These are phyloP conservation scores for Andrena fulva DNA, from an alignment of 2,888 invertebrate genomes.

Conservation along the genomic window DNA sequence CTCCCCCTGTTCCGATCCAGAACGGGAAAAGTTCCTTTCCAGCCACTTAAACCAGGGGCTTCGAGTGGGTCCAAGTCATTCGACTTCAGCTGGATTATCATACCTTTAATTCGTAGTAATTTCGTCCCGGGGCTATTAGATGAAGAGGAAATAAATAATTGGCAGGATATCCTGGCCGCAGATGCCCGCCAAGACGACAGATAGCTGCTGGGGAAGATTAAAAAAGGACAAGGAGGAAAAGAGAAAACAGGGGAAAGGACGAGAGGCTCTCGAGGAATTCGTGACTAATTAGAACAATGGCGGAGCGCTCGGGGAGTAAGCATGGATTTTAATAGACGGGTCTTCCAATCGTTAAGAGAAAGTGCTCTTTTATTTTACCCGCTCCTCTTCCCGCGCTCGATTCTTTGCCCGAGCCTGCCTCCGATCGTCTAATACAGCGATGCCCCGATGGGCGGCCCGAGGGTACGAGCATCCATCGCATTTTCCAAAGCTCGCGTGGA, in stretches of 20 bases:
- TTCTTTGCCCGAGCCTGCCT: not conserved
- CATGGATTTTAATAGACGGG: conserved; percentile 70
- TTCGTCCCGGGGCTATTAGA: conserved; percentile 22
- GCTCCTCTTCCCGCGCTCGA: not conserved
- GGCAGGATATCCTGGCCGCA: conserved; percentile 34
- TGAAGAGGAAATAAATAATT: conserved; percentile 53
- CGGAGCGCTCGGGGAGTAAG: conserved; percentile 65
- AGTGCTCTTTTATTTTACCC: conserved; percentile 61
- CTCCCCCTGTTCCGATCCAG: not conserved
- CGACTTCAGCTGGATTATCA: conserved; percentile 42
- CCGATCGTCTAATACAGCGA: conserved; percentile 53
- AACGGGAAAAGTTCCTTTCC: conserved; percentile 10
- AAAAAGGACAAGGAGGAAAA: conserved; percentile 28
- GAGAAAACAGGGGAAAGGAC: conserved; percentile 15
- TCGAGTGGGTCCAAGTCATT: conserved; percentile 15
- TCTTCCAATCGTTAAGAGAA: conserved; percentile 68
- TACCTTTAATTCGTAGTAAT: conserved; percentile 51
- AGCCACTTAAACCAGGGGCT: not conserved
- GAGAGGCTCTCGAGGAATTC: conserved; percentile 71
- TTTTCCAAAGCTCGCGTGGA: no score
- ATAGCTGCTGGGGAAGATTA: conserved; percentile 35
- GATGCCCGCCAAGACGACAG: conserved; percentile 23
- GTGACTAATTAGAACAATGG: conserved; percentile 77
- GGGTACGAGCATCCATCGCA: no score
- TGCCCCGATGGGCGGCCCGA: no score